Conservation (phyloP, 2,888 invertebrate species). For the Macrosoma leucophasiata region DNA sequence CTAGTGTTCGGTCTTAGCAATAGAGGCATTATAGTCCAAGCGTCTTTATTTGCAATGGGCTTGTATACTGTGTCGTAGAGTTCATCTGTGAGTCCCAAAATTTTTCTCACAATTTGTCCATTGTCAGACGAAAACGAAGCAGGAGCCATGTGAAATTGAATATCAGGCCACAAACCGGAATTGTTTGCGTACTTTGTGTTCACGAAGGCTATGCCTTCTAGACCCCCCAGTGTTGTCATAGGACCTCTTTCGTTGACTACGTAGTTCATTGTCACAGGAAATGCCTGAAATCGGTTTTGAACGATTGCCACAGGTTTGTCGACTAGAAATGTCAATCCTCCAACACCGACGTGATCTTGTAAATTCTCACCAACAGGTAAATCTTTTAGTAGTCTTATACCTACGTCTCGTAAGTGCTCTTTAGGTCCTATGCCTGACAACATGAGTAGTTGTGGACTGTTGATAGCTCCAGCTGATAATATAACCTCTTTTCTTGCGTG, state of each 20-base stretch:
- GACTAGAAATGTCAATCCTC: constrained; percentile 85
- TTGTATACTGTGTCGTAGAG: constrained; percentile 86
- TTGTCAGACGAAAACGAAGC: constrained; percentile 90
- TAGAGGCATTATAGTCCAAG: constrained; percentile 92
- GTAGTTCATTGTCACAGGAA: constrained; percentile 87
- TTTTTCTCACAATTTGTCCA: constrained; percentile 83
- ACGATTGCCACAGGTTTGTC: constrained; percentile 90
- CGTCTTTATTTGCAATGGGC: constrained; percentile 85
- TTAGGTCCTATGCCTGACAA: constrained; percentile 89
- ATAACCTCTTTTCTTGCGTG: constrained; percentile 89
- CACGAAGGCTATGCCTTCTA: constrained; percentile 91
- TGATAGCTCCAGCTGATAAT: constrained; percentile 92
- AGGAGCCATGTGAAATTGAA: constrained; percentile 95
- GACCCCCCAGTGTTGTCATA: constrained; percentile 90
- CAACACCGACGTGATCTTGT: constrained; percentile 92
- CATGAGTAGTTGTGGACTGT: constrained; percentile 94
- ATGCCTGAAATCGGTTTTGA: constrained; percentile 85
- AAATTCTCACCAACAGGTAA: constrained; percentile 87
- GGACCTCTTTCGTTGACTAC: constrained; percentile 84
- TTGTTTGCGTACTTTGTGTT: constrained; percentile 89
- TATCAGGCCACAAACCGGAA: constrained; percentile 88
- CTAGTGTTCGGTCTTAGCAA: constrained; percentile 86
- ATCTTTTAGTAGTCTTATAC: constrained; percentile 84
- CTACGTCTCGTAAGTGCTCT: constrained; percentile 80
- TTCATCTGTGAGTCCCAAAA: constrained; percentile 86